Percentiles rank a stretch among this genome's conserved stretches.
These are phyloP conservation scores for Brachionus calyciflorus DNA, from an alignment of 1,140 invertebrate species.

Conservation along the genomic window DNA sequence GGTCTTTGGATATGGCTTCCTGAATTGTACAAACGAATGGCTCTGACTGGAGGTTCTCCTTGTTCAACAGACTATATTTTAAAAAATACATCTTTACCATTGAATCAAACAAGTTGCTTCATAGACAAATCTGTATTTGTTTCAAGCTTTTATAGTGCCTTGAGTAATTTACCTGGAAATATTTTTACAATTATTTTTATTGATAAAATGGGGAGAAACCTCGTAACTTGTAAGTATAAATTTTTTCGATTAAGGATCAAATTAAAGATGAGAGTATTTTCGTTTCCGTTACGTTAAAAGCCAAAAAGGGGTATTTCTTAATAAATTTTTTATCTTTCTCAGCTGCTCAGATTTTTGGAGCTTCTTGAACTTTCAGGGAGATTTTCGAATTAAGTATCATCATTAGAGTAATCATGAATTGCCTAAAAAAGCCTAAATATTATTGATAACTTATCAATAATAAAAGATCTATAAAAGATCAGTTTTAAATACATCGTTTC, in stretches of 20 bases:
- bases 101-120: constrained; percentile 33
- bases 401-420: too few relatives aligned
- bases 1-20: constrained; percentile 65
- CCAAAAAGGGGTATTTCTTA: too few relatives aligned
- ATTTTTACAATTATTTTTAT: constrained; percentile 61
- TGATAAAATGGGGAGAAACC: constrained; percentile 61
- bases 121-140: constrained; percentile 24
- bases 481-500: too few relatives aligned
- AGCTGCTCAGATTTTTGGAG: too few relatives aligned
- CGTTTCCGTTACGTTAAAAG: too few relatives aligned
- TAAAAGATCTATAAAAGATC: too few relatives aligned
- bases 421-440: too few relatives aligned
- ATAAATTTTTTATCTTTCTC: too few relatives aligned
- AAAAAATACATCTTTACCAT: not conserved
- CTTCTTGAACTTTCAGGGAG: too few relatives aligned
- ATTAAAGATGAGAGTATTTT: too few relatives aligned
- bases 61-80: constrained; percentile 50
- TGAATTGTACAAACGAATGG: constrained; percentile 62
- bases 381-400: too few relatives aligned
- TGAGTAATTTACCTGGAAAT: constrained; percentile 62
- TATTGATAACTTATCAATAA: too few relatives aligned
- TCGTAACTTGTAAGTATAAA: constrained; percentile 59
- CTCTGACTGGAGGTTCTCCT: constrained; percentile 55
- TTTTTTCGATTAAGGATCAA: not conserved
- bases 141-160: constrained; percentile 52